phyloP scores from a whole-genome alignment of 2,113 vertebrate genomes.

The Eidolon helvum region DNA sequence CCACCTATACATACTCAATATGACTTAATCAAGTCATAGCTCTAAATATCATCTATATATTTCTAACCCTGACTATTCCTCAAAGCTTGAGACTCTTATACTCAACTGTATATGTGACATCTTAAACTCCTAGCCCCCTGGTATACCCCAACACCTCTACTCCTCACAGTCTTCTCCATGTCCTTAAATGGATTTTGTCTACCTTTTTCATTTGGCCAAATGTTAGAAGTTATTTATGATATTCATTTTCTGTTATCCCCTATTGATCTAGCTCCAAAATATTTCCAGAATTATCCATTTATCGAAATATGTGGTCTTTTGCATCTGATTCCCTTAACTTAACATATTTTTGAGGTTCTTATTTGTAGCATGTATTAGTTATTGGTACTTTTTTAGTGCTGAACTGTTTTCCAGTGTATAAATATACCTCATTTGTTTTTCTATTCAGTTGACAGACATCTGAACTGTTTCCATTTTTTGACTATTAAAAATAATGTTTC shows the following conservation, averaged over 20 bases:
- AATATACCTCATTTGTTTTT: background rate
- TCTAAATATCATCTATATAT: background rate
- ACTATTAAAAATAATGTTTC: background rate
- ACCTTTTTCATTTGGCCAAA: background rate
- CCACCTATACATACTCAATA: background rate
- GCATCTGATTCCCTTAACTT: background rate
- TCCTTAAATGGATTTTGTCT: background rate
- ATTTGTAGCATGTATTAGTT: background rate
- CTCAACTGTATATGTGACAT: background rate
- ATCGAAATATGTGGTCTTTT: background rate
- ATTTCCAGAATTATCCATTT: background rate
- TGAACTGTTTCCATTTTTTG: background rate
- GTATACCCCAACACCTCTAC: background rate
- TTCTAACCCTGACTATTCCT: background rate
- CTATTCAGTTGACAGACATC: background rate
- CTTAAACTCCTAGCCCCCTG: background rate
- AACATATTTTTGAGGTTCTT: background rate
- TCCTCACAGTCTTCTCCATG: accelerated
- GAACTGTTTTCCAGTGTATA: background rate
- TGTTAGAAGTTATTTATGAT: background rate
- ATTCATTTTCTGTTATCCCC: background rate
- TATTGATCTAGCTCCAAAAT: background rate
- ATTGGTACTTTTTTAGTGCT: background rate
- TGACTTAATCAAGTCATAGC: background rate
- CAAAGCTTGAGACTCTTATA: background rate